phyloP scores from a whole-genome alignment of 2,888 invertebrate species.

The Lasioglossum leucozonium region DNA sequence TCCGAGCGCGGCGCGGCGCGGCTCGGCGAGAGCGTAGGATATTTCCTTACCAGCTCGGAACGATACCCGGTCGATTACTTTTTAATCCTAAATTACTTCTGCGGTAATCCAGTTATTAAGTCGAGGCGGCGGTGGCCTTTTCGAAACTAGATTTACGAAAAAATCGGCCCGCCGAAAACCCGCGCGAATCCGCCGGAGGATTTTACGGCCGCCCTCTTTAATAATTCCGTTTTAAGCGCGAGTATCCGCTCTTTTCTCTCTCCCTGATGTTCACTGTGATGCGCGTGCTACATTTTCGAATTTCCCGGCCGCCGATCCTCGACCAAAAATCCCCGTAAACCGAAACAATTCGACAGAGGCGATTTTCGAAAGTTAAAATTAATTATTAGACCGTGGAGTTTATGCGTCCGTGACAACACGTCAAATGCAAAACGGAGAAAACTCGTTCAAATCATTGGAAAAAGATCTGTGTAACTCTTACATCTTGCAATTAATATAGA shows the following conservation, averaged over 20 bases:
- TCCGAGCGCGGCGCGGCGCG: constrained; percentile 28
- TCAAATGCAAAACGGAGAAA: too few relatives aligned
- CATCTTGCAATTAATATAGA: too few relatives aligned
- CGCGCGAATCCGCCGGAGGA: background rate
- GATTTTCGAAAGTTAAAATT: too few relatives aligned
- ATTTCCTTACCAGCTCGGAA: constrained; percentile 48
- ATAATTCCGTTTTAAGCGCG: background rate
- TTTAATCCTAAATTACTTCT: constrained; percentile 72
- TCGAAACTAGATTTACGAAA: constrained; percentile 33
- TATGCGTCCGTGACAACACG: too few relatives aligned
- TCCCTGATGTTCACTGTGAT: background rate
- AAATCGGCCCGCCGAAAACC: constrained; percentile 22
- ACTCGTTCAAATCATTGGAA: background rate
- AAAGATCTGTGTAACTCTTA: background rate
- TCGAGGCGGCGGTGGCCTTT: constrained; percentile 31
- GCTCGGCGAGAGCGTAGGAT: constrained; percentile 36
- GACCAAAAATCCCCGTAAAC: background rate
- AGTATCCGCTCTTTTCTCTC: background rate
- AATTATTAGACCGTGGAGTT: too few relatives aligned
- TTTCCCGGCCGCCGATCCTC: too few relatives aligned
- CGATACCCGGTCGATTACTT: constrained; percentile 70
- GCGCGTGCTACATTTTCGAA: too few relatives aligned
- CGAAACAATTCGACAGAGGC: background rate
- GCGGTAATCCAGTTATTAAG: constrained; percentile 72
- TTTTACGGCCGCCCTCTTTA: background rate